Percentiles rank a stretch among this genome's conserved stretches.
These are phyloP conservation scores for Odontophorus gujanensis DNA, from an alignment of 2,113 vertebrate genomes.

Conservation along the genomic window DNA sequence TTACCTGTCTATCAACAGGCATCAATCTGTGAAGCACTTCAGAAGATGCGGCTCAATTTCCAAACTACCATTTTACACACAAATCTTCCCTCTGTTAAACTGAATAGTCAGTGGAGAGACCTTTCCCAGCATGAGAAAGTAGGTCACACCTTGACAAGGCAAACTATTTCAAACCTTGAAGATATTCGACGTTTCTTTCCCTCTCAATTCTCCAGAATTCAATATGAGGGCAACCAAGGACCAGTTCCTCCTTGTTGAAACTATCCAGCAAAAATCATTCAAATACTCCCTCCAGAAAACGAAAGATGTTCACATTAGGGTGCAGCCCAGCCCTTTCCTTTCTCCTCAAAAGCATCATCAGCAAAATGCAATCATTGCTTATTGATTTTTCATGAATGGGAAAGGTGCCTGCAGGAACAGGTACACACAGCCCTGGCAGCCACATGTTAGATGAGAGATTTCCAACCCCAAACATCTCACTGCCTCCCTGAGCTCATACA, in stretches of 20 bases:
- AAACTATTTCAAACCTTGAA: background rate
- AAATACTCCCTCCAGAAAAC: background rate
- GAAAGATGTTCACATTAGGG: background rate
- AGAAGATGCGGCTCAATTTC: background rate
- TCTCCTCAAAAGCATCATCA: background rate
- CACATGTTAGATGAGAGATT: background rate
- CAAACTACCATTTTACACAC: background rate
- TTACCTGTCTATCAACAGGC: background rate
- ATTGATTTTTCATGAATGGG: background rate
- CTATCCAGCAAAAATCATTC: background rate
- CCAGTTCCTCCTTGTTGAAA: background rate
- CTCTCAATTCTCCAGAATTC: background rate
- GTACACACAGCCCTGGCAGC: background rate
- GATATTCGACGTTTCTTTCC: background rate
- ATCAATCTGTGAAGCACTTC: rapidly evolving
- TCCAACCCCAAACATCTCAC: background rate
- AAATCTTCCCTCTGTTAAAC: background rate
- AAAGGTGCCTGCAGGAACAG: background rate
- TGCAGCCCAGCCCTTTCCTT: background rate
- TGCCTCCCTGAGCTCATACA: background rate
- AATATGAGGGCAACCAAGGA: background rate
- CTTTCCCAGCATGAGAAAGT: background rate
- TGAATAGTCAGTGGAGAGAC: background rate
- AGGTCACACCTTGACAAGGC: background rate
- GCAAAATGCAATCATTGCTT: background rate